Evolutionary conservation across 2,888 invertebrate species (phyloP).

Genomic region (Chrysina gloriosa): DNA sequence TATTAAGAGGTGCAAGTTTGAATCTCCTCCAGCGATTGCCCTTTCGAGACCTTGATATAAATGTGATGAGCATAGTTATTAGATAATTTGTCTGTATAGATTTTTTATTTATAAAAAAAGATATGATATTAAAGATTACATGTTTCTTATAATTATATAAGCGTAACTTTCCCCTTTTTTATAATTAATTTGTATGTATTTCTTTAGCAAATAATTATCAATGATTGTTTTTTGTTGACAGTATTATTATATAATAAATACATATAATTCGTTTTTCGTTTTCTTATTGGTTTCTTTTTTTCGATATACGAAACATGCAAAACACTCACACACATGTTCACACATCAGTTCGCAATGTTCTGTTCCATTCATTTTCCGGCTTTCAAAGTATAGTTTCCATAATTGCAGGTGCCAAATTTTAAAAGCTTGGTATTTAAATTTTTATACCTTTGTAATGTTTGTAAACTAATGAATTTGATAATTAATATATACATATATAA

Average conservation of each 20-base stretch:
- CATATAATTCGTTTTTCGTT: slow-evolving; percentile 43
- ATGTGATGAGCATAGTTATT: neutral
- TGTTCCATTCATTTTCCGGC: slow-evolving; percentile 5
- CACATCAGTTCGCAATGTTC: neutral
- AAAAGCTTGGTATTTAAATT: slow-evolving; percentile 48
- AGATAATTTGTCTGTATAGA: slow-evolving; percentile 16
- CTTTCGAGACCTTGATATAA: slow-evolving; percentile 4
- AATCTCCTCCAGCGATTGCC: neutral
- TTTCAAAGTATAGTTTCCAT: slow-evolving; percentile 10
- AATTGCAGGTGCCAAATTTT: slow-evolving; percentile 51
- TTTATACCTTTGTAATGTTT: slow-evolving; percentile 51
- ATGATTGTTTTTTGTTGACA: slow-evolving; percentile 41
- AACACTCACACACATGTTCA: neutral
- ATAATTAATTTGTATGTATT: slow-evolving; percentile 20
- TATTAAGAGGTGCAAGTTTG: neutral
- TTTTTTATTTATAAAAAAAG: slow-evolving; percentile 10
- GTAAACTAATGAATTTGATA: slow-evolving; percentile 48
- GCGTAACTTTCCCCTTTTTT: slow-evolving; percentile 4
- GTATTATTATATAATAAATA: slow-evolving; percentile 43
- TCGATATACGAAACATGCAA: neutral
- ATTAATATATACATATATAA: slow-evolving; percentile 38
- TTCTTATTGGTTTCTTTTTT: slow-evolving; percentile 24
- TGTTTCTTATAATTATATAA: slow-evolving; percentile 1
- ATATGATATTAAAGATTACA: slow-evolving; percentile 18
- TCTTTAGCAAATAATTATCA: slow-evolving; percentile 5